Evolutionary conservation across 2,113 vertebrate species (phyloP), one percentile per base, ranked within the genome.

Genomic region (Oryzias javanicus): DNA sequence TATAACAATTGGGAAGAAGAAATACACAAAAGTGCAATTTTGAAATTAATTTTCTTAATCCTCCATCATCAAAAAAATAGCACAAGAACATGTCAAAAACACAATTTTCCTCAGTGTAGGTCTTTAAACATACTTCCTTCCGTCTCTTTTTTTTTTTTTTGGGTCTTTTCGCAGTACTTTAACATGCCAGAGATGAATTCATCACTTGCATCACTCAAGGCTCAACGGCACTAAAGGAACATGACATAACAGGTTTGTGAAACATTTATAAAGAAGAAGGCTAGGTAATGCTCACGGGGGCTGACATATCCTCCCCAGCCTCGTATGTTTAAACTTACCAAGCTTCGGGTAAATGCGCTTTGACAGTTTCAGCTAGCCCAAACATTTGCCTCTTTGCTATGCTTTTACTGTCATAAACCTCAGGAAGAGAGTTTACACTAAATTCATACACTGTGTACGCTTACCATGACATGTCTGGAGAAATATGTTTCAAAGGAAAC

Each of bases 211-310:
- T 79, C 68, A 70, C 60, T 70, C 51, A 63, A 74, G 51, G 64
- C 80, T 64, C 44, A 29, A 27, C 72, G 52, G 64, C 79, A 67
- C 55, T 63, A 50, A 42, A 56, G 47, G 48, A 70, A 72, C 64
- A 56, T 82, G 82, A 88, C 82, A 84, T 80, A 85, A 85, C 82
- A 64, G 55, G 72, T 54, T 76, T 73, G 79, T 87, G 70, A 81
- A 87, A 80, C 63, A 86, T 86, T 80, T 59, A 86, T 77, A 35
- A 41, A 66, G 42, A 53, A 70, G 74, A 74, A 60, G 70, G 70
- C 67, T 64, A 54, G 68, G 74, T 66, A 74, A 66, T 62, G 57
- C 65, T 83, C 60, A 41, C 49, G 66, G 59, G 59, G 66, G 49
- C 70, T 80, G 79, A 80, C 73, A 78, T 72, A 64, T 70, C 67